A percentile compares a stretch with the other conserved stretches of the same genome.
phyloP scores from a whole-genome alignment of 1,140 invertebrate genomes.

The Philotrypesis tridentata region DNA sequence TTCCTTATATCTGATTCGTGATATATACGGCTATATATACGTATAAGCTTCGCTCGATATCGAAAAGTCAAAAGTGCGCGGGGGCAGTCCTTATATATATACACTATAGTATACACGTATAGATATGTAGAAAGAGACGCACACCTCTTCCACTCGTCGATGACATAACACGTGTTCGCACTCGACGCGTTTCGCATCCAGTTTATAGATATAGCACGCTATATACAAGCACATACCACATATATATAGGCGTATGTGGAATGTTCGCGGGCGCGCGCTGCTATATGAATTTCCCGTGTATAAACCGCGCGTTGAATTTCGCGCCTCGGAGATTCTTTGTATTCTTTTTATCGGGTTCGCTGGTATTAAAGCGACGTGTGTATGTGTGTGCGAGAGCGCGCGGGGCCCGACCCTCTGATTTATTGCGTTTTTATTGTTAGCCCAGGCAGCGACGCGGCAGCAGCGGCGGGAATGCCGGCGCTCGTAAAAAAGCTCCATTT shows the following conservation, averaged over 20 bases:
- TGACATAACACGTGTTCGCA: conserved; percentile 31
- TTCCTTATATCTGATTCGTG: too few relatives aligned
- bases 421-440: conserved; percentile 41
- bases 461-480: not conserved
- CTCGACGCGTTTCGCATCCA: not conserved
- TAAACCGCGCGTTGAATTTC: not conserved
- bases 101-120: too few relatives aligned
- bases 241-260: not conserved
- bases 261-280: not conserved
- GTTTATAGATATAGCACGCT: too few relatives aligned
- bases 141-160: not conserved
- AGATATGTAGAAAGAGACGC: too few relatives aligned
- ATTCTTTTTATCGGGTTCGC: not conserved
- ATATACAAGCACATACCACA: too few relatives aligned
- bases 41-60: too few relatives aligned
- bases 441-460: too few relatives aligned
- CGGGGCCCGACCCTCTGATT: conserved; percentile 9
- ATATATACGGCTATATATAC: too few relatives aligned
- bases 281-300: not conserved
- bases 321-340: not conserved
- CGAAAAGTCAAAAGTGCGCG: too few relatives aligned
- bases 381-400: not conserved
- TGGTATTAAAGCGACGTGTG: not conserved
- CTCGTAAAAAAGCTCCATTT: conserved; percentile 3
- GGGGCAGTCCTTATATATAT: too few relatives aligned